phyloP scores from a whole-genome alignment of 2,113 vertebrate species.

The Dascyllus trimaculatus region DNA sequence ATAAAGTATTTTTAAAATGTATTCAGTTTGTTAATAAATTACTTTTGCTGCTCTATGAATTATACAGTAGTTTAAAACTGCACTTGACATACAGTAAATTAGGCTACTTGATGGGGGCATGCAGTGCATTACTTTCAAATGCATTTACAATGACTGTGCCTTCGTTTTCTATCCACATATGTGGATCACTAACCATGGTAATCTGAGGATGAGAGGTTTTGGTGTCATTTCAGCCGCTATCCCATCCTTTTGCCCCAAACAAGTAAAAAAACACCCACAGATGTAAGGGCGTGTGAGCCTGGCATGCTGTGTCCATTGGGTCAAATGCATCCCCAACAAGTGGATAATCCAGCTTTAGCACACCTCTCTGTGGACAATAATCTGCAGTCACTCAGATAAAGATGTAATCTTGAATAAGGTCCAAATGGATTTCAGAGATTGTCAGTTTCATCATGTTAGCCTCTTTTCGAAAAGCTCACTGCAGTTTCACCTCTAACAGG shows the following conservation, averaged over 20 bases:
- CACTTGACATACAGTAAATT: slow-evolving; percentile 25
- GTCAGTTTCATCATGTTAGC: slow-evolving; percentile 76
- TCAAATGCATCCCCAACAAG: slow-evolving; percentile 79
- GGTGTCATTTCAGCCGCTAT: slow-evolving; percentile 70
- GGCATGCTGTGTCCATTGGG: slow-evolving; percentile 66
- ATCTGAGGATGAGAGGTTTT: slow-evolving; percentile 80
- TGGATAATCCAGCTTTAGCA: slow-evolving; percentile 84
- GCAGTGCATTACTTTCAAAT: slow-evolving; percentile 40
- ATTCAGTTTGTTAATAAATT: too few species aligned
- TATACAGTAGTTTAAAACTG: background rate
- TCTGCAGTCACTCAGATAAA: slow-evolving; percentile 80
- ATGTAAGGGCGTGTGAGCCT: slow-evolving; percentile 73
- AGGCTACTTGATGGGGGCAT: slow-evolving; percentile 2
- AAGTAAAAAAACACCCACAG: slow-evolving; percentile 72
- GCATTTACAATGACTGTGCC: slow-evolving; percentile 47
- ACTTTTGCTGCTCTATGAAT: background rate
- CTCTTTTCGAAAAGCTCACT: slow-evolving; percentile 71
- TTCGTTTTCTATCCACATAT: slow-evolving; percentile 58
- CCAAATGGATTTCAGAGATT: slow-evolving; percentile 83
- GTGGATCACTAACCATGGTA: slow-evolving; percentile 69
- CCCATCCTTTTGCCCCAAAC: slow-evolving; percentile 44
- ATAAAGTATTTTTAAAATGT: too few species aligned
- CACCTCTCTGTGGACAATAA: slow-evolving; percentile 84
- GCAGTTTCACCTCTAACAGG: slow-evolving; percentile 36
- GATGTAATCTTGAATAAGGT: slow-evolving; percentile 75